These are phyloP conservation scores for Hippocampus mohnikei DNA, from an alignment of 2,113 vertebrate genomes.

Conservation along the genomic window DNA sequence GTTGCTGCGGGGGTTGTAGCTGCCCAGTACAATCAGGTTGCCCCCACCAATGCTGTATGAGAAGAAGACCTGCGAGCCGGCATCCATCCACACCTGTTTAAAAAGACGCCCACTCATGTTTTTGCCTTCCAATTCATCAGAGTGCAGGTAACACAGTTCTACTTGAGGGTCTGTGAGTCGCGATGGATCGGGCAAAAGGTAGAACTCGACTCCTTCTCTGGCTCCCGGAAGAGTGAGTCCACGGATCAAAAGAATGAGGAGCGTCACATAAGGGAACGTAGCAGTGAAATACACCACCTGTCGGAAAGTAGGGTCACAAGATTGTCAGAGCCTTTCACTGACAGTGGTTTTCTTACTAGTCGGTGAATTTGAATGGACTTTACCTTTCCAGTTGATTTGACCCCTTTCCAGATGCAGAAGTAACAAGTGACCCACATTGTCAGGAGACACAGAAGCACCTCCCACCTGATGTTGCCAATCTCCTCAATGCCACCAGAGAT, in stretches of 20 bases:
- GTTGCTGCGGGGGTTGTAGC: constrained; percentile 71
- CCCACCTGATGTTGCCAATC: constrained; percentile 83
- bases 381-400: constrained; percentile 92
- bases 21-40: constrained; percentile 53
- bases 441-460: constrained; percentile 82
- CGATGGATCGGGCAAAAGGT: constrained; percentile 69
- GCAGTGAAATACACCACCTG: constrained; percentile 75
- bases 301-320: background rate
- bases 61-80: constrained; percentile 70
- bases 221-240: constrained; percentile 74
- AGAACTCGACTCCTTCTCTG: constrained; percentile 62
- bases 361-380: constrained; percentile 12
- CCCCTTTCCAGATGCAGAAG: constrained; percentile 94
- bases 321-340: no score
- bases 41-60: constrained; percentile 68
- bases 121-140: background rate
- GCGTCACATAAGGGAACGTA: constrained; percentile 73
- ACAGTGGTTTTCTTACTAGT: background rate
- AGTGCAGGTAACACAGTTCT: background rate
- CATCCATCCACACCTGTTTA: constrained; percentile 75
- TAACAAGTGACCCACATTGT: constrained; percentile 86
- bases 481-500: constrained; percentile 86
- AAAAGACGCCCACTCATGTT: background rate
- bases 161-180: constrained; percentile 69
- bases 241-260: constrained; percentile 68